phyloP scores from a whole-genome alignment of 2,113 vertebrate species.

The Laterallus jamaicensis region DNA sequence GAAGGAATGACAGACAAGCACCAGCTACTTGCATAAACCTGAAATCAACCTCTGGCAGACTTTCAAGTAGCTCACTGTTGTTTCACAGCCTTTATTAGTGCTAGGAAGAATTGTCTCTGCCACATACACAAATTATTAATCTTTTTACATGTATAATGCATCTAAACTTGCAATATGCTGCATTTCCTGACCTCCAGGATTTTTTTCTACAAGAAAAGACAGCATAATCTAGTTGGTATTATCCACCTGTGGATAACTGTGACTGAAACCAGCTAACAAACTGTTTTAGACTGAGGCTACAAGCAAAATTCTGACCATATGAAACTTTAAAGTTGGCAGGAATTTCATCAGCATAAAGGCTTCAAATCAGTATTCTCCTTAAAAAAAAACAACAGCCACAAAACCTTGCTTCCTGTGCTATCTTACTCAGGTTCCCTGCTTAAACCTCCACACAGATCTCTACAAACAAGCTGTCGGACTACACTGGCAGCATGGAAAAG shows the following conservation, averaged over 20 bases:
- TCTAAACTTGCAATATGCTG: background rate
- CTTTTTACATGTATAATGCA: background rate
- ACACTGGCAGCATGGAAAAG: background rate
- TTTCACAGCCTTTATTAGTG: background rate
- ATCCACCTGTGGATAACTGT: background rate
- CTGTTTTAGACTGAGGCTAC: background rate
- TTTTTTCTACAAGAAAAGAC: background rate
- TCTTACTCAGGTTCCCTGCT: background rate
- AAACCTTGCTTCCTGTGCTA: background rate
- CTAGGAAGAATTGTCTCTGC: background rate
- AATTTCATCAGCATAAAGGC: background rate
- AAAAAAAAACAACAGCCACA: background rate
- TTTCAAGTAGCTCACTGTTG: background rate
- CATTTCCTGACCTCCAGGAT: background rate
- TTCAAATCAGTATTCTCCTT: background rate
- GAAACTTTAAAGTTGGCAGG: background rate
- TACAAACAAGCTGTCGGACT: background rate
- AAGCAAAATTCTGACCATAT: background rate
- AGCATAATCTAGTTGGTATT: background rate
- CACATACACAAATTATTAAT: background rate
- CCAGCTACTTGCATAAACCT: background rate
- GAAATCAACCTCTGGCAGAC: background rate
- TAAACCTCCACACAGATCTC: background rate
- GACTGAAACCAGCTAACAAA: background rate
- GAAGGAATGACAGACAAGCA: background rate